Base-by-base conservation (phyloP, 2,113 vertebrate genomes). In the Gobius niger region DNA sequence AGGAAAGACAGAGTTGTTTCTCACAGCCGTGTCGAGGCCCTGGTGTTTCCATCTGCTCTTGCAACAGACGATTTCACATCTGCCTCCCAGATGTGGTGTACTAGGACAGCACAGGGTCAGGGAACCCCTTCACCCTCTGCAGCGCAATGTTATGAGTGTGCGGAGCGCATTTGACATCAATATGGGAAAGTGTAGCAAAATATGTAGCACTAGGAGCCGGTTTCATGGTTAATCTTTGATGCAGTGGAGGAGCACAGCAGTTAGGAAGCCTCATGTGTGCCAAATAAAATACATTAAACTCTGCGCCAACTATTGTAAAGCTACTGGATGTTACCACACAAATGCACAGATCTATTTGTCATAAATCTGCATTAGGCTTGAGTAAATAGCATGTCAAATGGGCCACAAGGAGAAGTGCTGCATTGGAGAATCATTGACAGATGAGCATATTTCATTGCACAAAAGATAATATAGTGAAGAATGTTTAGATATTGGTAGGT, bases 91-190 rank as follows among this genome's bases (percentile, higher is more conserved):
- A 92, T 93, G 91, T 90, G 65, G 50, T 50, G 65, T 40, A 57
- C 70, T 86, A 80, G 90, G 87, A 91, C 91, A 92, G 68, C 56
- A 7, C 87, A 81, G 84, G 92, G 90, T 92, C 92, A 93, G 92
- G 92, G 87, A 93, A 91, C 84, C 91, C 92, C 91, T 91, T 88
- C 87, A 89, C 87, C 88, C 82, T 83, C 80, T 84, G 63, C 66
- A 61, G 60, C 9, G 47, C 44, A 66, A 15, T 69, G 41, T 63
- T 50, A 40, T 68, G 72, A 54, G 56, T 73, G 68, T 53, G 68
- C 41, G 2, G 2, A 67, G 52, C 50, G 7, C 44, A 7, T 69
- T 47, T 68, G 67, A 61, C 73, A 56, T 67, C 61, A 82, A 60
- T 57, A 70, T 54, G 52, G 67, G 51, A 56, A 81, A 74, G 46